Percentiles rank a stretch among this genome's conserved stretches.
Conservation (phyloP, 2,888 invertebrate species). For the Antitype chi region DNA sequence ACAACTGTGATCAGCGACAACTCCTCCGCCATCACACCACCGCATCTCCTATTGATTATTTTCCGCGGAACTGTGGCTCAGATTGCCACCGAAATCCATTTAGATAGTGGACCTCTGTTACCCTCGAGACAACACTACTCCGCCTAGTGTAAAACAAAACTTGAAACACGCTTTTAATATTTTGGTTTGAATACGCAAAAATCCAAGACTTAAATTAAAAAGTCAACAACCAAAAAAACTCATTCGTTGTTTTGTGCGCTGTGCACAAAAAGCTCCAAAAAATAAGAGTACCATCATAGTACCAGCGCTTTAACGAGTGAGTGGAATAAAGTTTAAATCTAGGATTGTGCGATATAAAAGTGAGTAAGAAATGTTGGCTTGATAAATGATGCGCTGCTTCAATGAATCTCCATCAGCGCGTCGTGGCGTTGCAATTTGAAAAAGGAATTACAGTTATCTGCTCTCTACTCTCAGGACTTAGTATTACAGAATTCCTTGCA, state of each 20-base stretch:
- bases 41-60: slow-evolving; percentile 73
- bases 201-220: slow-evolving; percentile 58
- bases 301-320: slow-evolving; percentile 76
- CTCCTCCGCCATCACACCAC: slow-evolving; percentile 73
- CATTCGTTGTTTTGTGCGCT: slow-evolving; percentile 55
- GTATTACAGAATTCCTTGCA: slow-evolving; percentile 68
- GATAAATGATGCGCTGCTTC: slow-evolving; percentile 86
- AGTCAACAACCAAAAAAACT: slow-evolving; percentile 55
- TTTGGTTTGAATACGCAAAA: slow-evolving; percentile 46
- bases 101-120: slow-evolving; percentile 56
- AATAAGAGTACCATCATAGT: slow-evolving; percentile 77
- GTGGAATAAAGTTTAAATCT: slow-evolving; percentile 81
- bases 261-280: slow-evolving; percentile 73
- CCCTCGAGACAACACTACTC: slow-evolving; percentile 35
- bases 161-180: slow-evolving; percentile 37
- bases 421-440: slow-evolving; percentile 82
- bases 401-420: slow-evolving; percentile 88
- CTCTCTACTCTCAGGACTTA: slow-evolving; percentile 71
- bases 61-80: slow-evolving; percentile 52
- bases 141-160: slow-evolving; percentile 31
- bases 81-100: slow-evolving; percentile 54
- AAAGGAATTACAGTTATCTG: slow-evolving; percentile 81
- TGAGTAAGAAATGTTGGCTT: slow-evolving; percentile 83
- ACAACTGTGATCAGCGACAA: slow-evolving; percentile 88
- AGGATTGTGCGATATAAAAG: slow-evolving; percentile 78